These are phyloP conservation scores for Drosophila busckii DNA, from an alignment of 1,140 invertebrate genomes.

Conservation along the genomic window DNA sequence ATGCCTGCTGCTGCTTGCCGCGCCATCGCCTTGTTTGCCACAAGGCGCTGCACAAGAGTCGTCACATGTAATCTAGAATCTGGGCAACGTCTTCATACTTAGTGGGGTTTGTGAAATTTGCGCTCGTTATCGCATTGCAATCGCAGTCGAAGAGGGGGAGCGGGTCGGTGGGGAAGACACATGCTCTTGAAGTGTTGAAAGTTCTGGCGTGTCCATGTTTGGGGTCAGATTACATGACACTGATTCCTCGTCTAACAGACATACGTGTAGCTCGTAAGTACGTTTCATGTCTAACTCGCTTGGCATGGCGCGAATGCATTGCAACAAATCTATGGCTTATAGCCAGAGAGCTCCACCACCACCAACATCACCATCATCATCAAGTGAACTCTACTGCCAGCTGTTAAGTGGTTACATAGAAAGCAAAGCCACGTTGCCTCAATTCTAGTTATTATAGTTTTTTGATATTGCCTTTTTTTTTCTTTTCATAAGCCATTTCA, in stretches of 20 bases:
- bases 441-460: conserved; percentile 39
- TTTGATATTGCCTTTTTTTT: conserved; percentile 4
- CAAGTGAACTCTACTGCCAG: conserved; percentile 18
- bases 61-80: conserved; percentile 74
- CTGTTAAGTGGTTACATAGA: background rate
- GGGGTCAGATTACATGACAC: conserved; percentile 76
- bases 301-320: conserved; percentile 59
- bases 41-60: conserved; percentile 27
- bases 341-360: background rate
- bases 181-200: conserved; percentile 62
- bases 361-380: conserved; percentile 16
- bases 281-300: conserved; percentile 29
- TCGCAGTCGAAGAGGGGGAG: conserved; percentile 11
- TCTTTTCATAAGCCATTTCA: conserved; percentile 33
- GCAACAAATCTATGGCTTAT: conserved; percentile 48
- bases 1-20: conserved; percentile 45
- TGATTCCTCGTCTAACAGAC: conserved; percentile 70
- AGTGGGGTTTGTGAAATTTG: conserved; percentile 69
- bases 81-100: conserved; percentile 70
- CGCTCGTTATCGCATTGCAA: conserved; percentile 71
- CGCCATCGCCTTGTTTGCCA: conserved; percentile 2
- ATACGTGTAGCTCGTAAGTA: conserved; percentile 29
- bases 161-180: background rate
- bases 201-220: conserved; percentile 75
- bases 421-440: background rate